Conservation (phyloP, 2,888 invertebrate genomes). For the Microchrysa polita region DNA sequence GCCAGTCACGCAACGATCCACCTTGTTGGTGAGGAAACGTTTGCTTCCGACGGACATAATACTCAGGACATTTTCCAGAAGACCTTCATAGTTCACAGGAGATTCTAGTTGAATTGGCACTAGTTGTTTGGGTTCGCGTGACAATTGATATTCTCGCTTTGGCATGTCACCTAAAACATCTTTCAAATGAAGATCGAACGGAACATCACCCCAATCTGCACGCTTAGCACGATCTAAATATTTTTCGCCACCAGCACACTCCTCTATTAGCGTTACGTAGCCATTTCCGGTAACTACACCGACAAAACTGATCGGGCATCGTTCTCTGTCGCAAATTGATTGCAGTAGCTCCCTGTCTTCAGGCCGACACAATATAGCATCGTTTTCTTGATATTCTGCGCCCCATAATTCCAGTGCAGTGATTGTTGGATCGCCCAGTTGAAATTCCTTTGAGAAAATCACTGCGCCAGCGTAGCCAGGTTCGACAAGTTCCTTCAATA, state of each 20-base stretch:
- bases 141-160: constrained; percentile 70
- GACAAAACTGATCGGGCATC: constrained; percentile 92
- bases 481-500: constrained; percentile 95
- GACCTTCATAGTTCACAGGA: constrained; percentile 67
- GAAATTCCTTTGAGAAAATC: constrained; percentile 85
- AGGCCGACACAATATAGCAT: constrained; percentile 84
- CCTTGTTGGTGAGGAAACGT: constrained; percentile 94
- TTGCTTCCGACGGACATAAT: constrained; percentile 95
- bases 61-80: constrained; percentile 81
- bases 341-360: constrained; percentile 73
- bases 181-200: constrained; percentile 89
- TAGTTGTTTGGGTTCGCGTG: constrained; percentile 64
- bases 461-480: constrained; percentile 85
- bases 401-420: constrained; percentile 96
- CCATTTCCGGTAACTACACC: constrained; percentile 91
- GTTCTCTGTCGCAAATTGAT: constrained; percentile 84
- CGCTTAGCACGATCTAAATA: constrained; percentile 61
- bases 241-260: constrained; percentile 65
- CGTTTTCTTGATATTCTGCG: constrained; percentile 97
- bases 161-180: constrained; percentile 89
- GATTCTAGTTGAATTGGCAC: constrained; percentile 71
- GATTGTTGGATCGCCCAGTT: constrained; percentile 94
- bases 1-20: constrained; percentile 94
- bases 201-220: constrained; percentile 67
- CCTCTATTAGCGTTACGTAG: constrained; percentile 76